These are phyloP conservation scores for Sphenopsis melanotis DNA, from an alignment of 2,797 vertebrate genomes.

Conservation along the genomic window DNA sequence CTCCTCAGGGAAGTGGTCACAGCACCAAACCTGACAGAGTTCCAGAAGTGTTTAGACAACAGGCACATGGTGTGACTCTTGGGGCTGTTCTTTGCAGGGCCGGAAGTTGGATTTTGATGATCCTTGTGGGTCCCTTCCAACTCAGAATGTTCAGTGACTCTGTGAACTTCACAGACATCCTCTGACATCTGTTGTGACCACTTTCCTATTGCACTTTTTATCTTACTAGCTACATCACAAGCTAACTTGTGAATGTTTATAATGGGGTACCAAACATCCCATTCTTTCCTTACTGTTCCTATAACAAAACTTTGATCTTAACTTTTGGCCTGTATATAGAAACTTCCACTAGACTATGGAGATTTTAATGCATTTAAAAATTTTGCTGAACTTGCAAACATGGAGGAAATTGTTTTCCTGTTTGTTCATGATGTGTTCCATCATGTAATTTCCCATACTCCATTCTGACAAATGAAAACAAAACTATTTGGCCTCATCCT, in stretches of 20 bases:
- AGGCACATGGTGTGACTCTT: neutral
- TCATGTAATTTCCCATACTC: neutral
- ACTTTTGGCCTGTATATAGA: neutral
- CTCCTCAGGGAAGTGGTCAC: neutral
- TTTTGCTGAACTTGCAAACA: neutral
- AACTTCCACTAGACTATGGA: neutral
- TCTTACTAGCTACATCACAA: neutral
- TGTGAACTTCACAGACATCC: neutral
- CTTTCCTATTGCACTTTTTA: neutral
- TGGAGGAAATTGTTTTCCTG: neutral
- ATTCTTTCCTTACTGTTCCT: neutral
- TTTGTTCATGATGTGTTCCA: neutral
- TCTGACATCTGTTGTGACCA: neutral
- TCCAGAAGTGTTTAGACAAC: neutral
- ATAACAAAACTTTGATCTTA: accelerated
- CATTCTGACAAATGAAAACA: neutral
- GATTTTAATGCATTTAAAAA: neutral
- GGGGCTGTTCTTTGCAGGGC: neutral
- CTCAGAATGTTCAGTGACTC: neutral
- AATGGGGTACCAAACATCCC: neutral
- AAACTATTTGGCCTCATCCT: neutral
- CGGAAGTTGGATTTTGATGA: neutral
- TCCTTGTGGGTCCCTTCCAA: neutral
- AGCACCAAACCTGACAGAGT: neutral
- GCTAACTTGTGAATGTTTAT: neutral